Conservation (phyloP, 2,113 vertebrate species). For the Plectropomus leopardus region DNA sequence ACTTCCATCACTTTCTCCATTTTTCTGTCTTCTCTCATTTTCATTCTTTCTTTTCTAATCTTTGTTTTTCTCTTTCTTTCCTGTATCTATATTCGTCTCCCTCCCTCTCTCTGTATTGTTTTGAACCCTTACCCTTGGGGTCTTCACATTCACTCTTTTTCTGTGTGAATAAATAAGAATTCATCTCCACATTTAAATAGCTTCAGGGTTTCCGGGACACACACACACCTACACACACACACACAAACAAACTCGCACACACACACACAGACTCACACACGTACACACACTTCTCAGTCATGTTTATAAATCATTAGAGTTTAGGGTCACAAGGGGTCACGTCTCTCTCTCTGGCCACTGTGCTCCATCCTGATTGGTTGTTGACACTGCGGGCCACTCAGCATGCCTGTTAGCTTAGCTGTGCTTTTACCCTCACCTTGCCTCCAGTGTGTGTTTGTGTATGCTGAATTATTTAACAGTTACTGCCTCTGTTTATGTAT, state of each 20-base stretch:
- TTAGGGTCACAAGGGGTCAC: slow-evolving; percentile 75
- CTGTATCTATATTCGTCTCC: slow-evolving; percentile 41
- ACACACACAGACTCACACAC: background rate
- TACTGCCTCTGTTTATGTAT: slow-evolving; percentile 71
- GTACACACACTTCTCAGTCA: slow-evolving; percentile 60
- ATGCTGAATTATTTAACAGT: slow-evolving; percentile 79
- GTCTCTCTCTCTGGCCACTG: slow-evolving; percentile 69
- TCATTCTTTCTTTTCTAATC: slow-evolving; percentile 26
- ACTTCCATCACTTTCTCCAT: slow-evolving; percentile 14
- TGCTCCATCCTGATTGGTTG: slow-evolving; percentile 78
- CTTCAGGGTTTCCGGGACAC: slow-evolving; percentile 61
- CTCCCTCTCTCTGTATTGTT: slow-evolving; percentile 59
- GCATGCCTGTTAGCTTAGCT: slow-evolving; percentile 77
- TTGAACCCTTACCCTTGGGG: slow-evolving; percentile 77
- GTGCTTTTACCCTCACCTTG: slow-evolving; percentile 75
- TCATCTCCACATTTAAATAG: slow-evolving; percentile 81
- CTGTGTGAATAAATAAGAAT: slow-evolving; percentile 82
- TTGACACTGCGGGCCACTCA: slow-evolving; percentile 72
- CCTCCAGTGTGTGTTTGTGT: slow-evolving; percentile 76
- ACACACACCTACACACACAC: slow-evolving; percentile 36
- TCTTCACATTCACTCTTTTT: slow-evolving; percentile 73
- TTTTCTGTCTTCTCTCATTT: slow-evolving; percentile 33
- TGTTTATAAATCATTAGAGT: slow-evolving; percentile 83
- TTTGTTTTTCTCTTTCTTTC: slow-evolving; percentile 39
- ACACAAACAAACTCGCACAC: slow-evolving; percentile 15